Percentiles rank a stretch among this genome's conserved stretches.
Conservation (phyloP, 2,113 vertebrate genomes). For the Todiramphus saurophagus region DNA sequence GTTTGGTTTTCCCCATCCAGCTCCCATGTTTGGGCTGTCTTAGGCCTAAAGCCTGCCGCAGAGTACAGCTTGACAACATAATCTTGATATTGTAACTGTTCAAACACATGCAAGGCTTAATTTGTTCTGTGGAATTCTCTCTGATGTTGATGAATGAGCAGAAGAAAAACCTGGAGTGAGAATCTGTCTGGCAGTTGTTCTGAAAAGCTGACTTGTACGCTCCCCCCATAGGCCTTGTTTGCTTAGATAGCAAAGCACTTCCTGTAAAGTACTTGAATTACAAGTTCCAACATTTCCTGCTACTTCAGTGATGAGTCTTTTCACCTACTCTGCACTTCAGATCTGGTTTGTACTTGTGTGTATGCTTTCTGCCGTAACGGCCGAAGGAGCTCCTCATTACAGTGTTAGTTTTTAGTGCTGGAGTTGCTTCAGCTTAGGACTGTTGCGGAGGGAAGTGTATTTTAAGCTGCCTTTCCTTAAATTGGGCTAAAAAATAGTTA, state of each 20-base stretch:
- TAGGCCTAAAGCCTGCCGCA: not conserved
- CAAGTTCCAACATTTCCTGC: constrained; percentile 43
- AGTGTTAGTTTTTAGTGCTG: not conserved
- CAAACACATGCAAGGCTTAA: not conserved
- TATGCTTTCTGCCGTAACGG: not conserved
- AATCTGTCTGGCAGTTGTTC: not conserved
- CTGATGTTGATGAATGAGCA: constrained; percentile 2
- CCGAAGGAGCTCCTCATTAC: not conserved
- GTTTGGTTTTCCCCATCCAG: not conserved
- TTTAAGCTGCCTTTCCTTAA: not conserved
- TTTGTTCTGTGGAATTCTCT: not conserved
- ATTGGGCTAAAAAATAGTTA: not conserved
- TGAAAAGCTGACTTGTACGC: not conserved
- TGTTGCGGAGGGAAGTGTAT: not conserved
- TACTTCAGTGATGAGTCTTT: not conserved
- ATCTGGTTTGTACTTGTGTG: not conserved
- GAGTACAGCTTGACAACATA: not conserved
- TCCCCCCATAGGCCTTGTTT: not conserved
- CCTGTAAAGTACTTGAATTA: constrained; percentile 41
- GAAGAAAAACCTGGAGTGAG: not conserved
- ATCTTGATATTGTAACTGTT: not conserved
- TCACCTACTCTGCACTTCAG: not conserved
- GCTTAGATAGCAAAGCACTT: constrained; percentile 32
- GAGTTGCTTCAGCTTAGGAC: not conserved
- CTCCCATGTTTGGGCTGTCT: not conserved